phyloP scores from a whole-genome alignment of 2,888 invertebrate species.

The Ptycholaimellus sp. region DNA sequence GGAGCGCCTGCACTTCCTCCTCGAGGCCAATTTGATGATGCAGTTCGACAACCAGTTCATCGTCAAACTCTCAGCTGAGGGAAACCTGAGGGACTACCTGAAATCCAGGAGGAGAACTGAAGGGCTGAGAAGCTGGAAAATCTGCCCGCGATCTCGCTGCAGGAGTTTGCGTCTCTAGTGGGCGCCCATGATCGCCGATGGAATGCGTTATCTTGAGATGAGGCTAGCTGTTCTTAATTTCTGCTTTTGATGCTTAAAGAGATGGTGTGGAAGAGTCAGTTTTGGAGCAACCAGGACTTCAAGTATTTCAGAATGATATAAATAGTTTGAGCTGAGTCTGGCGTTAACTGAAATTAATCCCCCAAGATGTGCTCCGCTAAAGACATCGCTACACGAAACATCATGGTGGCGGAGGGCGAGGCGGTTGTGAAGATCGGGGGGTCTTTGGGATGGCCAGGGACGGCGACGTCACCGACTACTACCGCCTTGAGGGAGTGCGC shows the following conservation, averaged over 20 bases:
- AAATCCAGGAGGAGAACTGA: conserved; percentile 15
- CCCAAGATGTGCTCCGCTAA: too few relatives aligned
- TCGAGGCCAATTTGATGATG: conserved; percentile 23
- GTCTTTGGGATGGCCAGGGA: conserved; percentile 39
- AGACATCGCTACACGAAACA: conserved; percentile 77
- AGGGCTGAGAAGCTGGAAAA: conserved; percentile 14
- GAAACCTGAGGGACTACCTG: conserved; percentile 20
- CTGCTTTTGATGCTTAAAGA: too few relatives aligned
- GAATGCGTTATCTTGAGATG: conserved; percentile 88
- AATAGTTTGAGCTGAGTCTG: too few relatives aligned
- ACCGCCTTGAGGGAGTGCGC: conserved; percentile 37
- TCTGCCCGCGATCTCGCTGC: conserved; percentile 26
- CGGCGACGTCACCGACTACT: conserved; percentile 82
- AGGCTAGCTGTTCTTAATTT: too few relatives aligned
- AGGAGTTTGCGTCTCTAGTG: conserved; percentile 31
- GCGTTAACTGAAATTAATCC: too few relatives aligned
- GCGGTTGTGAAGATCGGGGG: conserved; percentile 31
- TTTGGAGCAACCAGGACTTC: too few relatives aligned
- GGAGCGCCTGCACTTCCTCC: conserved; percentile 20
- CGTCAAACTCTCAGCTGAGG: conserved; percentile 66
- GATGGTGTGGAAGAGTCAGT: too few relatives aligned
- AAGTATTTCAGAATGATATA: too few relatives aligned
- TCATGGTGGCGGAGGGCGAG: conserved; percentile 38
- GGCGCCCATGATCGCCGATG: conserved; percentile 65
- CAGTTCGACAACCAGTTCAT: conserved; percentile 19